Percentiles rank a stretch among this genome's conserved stretches.
Evolutionary conservation across 2,797 vertebrate genomes (phyloP).

Genomic region (Darevskia nairensis): DNA sequence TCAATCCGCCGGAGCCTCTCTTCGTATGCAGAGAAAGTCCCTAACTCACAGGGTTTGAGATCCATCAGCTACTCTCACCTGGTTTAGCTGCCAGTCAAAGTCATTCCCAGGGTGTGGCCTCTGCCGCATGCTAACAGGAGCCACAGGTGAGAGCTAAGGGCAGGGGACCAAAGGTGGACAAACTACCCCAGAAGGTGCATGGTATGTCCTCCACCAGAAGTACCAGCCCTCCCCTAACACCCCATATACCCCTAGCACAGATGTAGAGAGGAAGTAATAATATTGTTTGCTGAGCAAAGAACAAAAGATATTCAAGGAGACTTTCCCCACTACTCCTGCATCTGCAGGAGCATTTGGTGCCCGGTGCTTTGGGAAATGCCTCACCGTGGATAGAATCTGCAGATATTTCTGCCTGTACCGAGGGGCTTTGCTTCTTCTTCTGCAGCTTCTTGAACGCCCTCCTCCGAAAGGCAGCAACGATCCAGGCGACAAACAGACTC

Average conservation of each 20-base stretch:
- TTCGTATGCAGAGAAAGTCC: no score
- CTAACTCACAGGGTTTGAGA: no score
- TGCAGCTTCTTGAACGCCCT: conserved; percentile 86
- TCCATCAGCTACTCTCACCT: no score
- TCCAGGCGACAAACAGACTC: conserved; percentile 85
- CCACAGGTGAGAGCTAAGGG: no score
- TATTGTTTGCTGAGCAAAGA: background rate
- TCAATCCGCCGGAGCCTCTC: no score
- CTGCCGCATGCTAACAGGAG: no score
- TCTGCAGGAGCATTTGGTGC: background rate
- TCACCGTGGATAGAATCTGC: conserved; percentile 81
- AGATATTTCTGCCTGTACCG: conserved; percentile 63
- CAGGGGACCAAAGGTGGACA: no score
- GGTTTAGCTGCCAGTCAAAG: no score
- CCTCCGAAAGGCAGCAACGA: conserved; percentile 84
- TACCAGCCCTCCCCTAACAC: no score
- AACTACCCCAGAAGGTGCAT: background rate
- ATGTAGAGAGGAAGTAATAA: background rate
- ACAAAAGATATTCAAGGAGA: background rate
- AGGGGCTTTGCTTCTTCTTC: conserved; percentile 77
- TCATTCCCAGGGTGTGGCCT: no score
- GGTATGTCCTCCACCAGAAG: background rate
- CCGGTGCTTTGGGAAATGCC: background rate
- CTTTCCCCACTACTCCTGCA: background rate
- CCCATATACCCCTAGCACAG: no score